Percentiles rank a stretch among this genome's conserved stretches.
phyloP scores from a whole-genome alignment of 2,113 vertebrate species.

The Ageneiosus marmoratus region DNA sequence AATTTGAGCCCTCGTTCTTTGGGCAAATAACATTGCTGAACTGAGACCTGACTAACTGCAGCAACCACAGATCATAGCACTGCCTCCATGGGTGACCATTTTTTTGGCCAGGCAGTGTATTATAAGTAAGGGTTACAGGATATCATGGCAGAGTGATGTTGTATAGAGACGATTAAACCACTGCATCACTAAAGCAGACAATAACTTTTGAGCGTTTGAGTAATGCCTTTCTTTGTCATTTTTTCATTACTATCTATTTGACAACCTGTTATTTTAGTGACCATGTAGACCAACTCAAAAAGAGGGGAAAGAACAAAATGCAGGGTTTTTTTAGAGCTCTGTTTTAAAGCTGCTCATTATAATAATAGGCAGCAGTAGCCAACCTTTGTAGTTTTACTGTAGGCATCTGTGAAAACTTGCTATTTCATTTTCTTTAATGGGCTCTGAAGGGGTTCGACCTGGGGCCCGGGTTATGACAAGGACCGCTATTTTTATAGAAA shows the following conservation, averaged over 20 bases:
- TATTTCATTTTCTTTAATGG: conserved; percentile 53
- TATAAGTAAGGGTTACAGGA: neutral
- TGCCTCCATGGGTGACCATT: too few relatives aligned
- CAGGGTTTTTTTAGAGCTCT: neutral
- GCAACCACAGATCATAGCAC: too few relatives aligned
- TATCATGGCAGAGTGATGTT: neutral
- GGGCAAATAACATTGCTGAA: too few relatives aligned
- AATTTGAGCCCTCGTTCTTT: too few relatives aligned
- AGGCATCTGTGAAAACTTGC: conserved; percentile 46
- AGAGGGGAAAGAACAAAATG: neutral
- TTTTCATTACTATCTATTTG: neutral
- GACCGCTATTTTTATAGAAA: conserved; percentile 36
- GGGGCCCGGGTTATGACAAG: conserved; percentile 4
- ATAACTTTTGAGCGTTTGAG: neutral
- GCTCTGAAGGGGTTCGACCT: conserved; percentile 36
- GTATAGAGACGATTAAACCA: neutral
- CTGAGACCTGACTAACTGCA: too few relatives aligned
- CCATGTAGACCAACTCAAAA: neutral
- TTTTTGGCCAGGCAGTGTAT: too few relatives aligned
- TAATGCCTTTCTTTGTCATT: neutral
- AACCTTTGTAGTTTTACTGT: conserved; percentile 47
- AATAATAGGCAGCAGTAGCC: conserved; percentile 44
- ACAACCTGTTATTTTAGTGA: neutral
- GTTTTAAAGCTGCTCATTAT: conserved; percentile 54
- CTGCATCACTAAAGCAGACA: neutral